A percentile compares a stretch with the other conserved stretches of the same genome.
Conservation (phyloP, 1,140 invertebrate species). For the Ridgeia piscesae region DNA sequence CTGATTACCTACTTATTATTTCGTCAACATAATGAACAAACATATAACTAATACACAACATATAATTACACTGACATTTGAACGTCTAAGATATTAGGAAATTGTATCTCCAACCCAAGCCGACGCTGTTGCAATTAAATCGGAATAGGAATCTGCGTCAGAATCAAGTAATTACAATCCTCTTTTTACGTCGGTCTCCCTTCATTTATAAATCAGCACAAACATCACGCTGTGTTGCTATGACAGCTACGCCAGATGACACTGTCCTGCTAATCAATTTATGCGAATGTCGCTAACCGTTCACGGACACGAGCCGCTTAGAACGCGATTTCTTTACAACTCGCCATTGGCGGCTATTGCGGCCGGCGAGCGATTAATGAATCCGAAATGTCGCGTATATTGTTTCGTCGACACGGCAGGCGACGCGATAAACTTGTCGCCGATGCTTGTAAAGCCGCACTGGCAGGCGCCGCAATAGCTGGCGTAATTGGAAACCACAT, state of each 20-base stretch:
- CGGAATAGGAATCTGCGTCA: neutral
- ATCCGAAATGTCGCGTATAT: neutral
- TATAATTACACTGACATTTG: neutral
- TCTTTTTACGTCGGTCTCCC: neutral
- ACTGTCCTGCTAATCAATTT: neutral
- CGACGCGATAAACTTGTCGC: neutral
- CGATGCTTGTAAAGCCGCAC: neutral
- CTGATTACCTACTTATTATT: neutral
- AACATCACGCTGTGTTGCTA: neutral
- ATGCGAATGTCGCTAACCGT: neutral
- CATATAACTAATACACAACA: neutral
- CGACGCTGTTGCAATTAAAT: neutral
- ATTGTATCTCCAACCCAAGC: neutral
- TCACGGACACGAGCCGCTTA: neutral
- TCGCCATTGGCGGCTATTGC: neutral
- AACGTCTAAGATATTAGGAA: neutral
- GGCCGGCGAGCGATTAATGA: neutral
- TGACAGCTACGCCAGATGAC: neutral
- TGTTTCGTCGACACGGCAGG: neutral
- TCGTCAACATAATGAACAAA: neutral
- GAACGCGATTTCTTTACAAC: neutral
- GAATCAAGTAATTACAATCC: neutral
- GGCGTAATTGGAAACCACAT: neutral
- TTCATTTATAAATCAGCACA: neutral
- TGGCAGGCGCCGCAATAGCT: neutral